Base-by-base conservation (phyloP, 2,888 invertebrate genomes). In the Lepidocyrtoides sp. region DNA sequence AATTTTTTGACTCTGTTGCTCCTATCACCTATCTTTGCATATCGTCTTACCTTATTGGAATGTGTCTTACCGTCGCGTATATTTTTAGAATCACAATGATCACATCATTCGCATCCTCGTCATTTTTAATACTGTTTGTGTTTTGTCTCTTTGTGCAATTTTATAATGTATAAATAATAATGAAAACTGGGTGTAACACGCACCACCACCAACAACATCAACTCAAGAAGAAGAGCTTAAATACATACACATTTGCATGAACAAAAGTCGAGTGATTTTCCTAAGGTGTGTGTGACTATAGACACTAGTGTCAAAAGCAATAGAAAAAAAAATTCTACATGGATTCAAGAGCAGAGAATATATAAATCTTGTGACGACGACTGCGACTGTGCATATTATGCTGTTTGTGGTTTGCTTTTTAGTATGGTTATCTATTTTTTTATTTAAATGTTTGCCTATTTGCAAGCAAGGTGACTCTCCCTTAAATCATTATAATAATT, bases 141-240 rank as follows among this genome's bases (percentile, higher is more conserved):
- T 20, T 54, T 54, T 54, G 54, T 54, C 54, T 54, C n/a, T 54
- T 17, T 54, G 54, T 5, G 7, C 14, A 54, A 12, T 26, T n/a
- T n/a, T n/a, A n/a, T n/a, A n/a, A n/a, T n/a, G n/a, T n/a, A 60
- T 26, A 26, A 26, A 60, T 14, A 60, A 60, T 26, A 60, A 60
- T 60, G 60, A 26, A 26, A 60, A 60, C 23, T 60, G 60, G 60
- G 60, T 60, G 60, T 60, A 60, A 60, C 60, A 54, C 54, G 54
- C 17, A 54, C 54, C 41, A 41, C 4, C 20, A 54, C 2, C 54
- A 54, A 17, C 54, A 17, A 26, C 0, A 60, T 3, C 17, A 60
- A 60, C 60, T 26, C 17, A 12, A 1, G 54, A 41, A 4, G 41
- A 54, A 54, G 26, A 60, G 26, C 60, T 60, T 60, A 44, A 44